Evolutionary conservation across 2,797 vertebrate species (phyloP).

Genomic region (Sebastes vulpes): DNA sequence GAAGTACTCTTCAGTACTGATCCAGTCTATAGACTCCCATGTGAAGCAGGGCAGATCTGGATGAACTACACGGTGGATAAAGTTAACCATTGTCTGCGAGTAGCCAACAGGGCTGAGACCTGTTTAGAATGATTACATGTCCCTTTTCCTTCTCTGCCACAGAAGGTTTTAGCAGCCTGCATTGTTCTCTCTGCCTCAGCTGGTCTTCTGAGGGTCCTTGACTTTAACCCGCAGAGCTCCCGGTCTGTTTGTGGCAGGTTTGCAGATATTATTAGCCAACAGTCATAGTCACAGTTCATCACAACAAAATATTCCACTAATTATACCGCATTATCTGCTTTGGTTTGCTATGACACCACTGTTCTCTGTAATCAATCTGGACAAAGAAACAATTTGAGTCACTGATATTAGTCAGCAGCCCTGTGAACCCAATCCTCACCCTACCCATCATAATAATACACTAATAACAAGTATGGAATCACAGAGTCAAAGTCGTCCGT

Average conservation of each 20-base stretch:
- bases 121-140: not conserved
- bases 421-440: not conserved
- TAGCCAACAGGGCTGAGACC: not conserved
- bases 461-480: not conserved
- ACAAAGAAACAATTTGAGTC: not conserved
- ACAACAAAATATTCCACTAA: not conserved
- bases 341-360: not conserved
- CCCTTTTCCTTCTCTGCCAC: slow-evolving; percentile 19
- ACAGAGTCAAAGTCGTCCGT: not conserved
- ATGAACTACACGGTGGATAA: not conserved
- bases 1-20: not conserved
- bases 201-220: slow-evolving; percentile 54
- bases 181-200: slow-evolving; percentile 53
- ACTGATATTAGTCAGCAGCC: not conserved
- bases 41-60: not conserved
- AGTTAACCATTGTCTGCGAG: not conserved
- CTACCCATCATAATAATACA: not conserved
- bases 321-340: not conserved
- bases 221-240: slow-evolving; percentile 14
- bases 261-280: not conserved
- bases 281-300: not conserved
- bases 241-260: slow-evolving; percentile 67
- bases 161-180: slow-evolving; percentile 64
- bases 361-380: not conserved
- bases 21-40: not conserved